Evolutionary conservation across 2,888 invertebrate species (phyloP), one percentile per base, ranked within the genome.

Genomic region (Flexamia atlantica): DNA sequence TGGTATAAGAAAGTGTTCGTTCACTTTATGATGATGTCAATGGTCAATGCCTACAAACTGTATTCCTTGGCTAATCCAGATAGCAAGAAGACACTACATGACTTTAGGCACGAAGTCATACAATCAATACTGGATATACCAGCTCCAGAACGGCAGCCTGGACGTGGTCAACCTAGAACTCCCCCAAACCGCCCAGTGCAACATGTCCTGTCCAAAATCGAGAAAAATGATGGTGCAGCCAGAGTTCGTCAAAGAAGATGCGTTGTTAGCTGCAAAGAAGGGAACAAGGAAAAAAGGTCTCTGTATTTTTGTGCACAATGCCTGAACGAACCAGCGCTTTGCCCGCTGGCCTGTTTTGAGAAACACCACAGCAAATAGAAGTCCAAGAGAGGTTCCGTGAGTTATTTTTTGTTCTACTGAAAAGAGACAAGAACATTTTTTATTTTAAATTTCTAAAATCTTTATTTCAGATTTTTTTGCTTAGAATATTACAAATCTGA

Each of bases 151-250:
- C 60, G 20, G 60, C 60, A 60, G 60, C 60, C 20, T 60, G 5
- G 20, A 60, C 60, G 25, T 20, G 25, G 60, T 60, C 60, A 20
- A 53, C 20, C n/a, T n/a, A n/a, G n/a, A n/a, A n/a, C n/a, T n/a
- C n/a, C n/a, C n/a, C n/a, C n/a, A n/a, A n/a, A n/a, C 20, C 23
- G 60, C 60, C 25, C 60, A 20, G 60, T 60, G 25, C 20, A 7
- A 60, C 60, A 60, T 60, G 60, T 60, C 23, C 60, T 60, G 20
- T 60, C 60, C 25, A 60, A 60, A 60, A 60, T 60, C 5, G 60
- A 20, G 25, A 60, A 25, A 25, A 60, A 60, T 20, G 23, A 60
- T 14, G 25, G 60, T 60, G 25, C 60, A 23, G 20, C 20, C 60
- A 60, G 60, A 60, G 60, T 60, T 25, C 25, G 60, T 25, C 60